Percentiles rank a stretch among this genome's conserved stretches.
Evolutionary conservation across 2,888 invertebrate species (phyloP).

Genomic region (Icerya purchasi): DNA sequence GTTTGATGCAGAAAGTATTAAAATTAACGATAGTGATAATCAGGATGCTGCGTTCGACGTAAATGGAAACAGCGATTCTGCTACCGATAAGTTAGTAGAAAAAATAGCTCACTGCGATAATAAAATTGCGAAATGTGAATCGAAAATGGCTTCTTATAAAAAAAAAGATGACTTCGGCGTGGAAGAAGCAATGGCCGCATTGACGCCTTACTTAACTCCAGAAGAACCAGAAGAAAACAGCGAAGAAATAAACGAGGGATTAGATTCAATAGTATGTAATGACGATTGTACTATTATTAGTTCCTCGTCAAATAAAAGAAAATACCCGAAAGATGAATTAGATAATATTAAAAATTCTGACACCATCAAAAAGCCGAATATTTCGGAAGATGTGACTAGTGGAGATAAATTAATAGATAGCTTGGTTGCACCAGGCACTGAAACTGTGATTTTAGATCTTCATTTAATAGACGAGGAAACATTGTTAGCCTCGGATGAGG

Average conservation of each 20-base stretch:
- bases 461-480: slow-evolving; percentile 4
- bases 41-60: not conserved
- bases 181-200: not conserved
- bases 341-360: not conserved
- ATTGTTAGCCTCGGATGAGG: slow-evolving; percentile 8
- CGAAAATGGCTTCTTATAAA: not conserved
- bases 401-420: not conserved
- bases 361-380: not conserved
- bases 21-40: not conserved
- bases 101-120: too few species aligned
- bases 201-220: not conserved
- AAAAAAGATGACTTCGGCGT: not conserved
- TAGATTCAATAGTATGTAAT: not conserved
- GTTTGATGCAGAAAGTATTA: not conserved
- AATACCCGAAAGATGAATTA: not conserved
- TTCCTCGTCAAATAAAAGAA: not conserved
- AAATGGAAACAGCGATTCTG: not conserved
- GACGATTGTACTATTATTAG: not conserved
- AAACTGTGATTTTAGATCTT: slow-evolving; percentile 1
- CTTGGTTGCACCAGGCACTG: not conserved
- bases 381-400: not conserved
- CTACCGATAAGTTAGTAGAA: too few species aligned
- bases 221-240: not conserved
- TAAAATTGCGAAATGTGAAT: not conserved
- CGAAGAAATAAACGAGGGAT: not conserved